Evolutionary conservation across 2,113 vertebrate species (phyloP).

Genomic region (Leptocoma aspasia): DNA sequence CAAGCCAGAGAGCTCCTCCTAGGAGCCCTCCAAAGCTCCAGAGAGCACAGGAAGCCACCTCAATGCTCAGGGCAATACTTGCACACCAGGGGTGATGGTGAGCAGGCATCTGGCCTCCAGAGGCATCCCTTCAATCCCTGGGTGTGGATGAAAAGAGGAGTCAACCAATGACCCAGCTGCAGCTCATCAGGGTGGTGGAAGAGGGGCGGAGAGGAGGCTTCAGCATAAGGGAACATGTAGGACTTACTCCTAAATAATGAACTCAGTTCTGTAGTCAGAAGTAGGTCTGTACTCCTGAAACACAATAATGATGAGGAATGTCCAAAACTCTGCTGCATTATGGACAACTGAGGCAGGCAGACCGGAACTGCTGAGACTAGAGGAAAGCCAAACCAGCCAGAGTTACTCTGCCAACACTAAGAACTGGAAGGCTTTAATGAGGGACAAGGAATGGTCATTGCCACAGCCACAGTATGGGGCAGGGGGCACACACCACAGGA

Average conservation of each 20-base stretch:
- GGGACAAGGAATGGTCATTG: background rate
- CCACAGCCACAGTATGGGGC: background rate
- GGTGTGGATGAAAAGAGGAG: background rate
- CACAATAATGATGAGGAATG: accelerated
- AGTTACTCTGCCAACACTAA: background rate
- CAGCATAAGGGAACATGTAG: background rate
- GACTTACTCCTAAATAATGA: background rate
- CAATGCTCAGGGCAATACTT: background rate
- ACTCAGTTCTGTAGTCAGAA: background rate
- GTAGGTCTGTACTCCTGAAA: background rate
- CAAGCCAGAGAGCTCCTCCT: background rate
- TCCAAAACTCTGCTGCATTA: background rate
- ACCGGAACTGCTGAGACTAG: background rate
- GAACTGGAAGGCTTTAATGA: background rate
- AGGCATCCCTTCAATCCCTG: background rate
- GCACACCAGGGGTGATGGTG: background rate
- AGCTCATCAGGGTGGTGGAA: accelerated
- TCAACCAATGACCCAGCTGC: background rate
- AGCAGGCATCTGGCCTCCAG: background rate
- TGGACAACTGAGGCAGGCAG: background rate
- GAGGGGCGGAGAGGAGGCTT: background rate
- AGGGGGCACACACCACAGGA: no score
- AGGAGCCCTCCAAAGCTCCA: background rate
- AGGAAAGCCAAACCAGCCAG: background rate
- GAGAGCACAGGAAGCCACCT: background rate